Conservation (phyloP, 1,140 invertebrate species). For the Aphelenchoides fujianensis region DNA sequence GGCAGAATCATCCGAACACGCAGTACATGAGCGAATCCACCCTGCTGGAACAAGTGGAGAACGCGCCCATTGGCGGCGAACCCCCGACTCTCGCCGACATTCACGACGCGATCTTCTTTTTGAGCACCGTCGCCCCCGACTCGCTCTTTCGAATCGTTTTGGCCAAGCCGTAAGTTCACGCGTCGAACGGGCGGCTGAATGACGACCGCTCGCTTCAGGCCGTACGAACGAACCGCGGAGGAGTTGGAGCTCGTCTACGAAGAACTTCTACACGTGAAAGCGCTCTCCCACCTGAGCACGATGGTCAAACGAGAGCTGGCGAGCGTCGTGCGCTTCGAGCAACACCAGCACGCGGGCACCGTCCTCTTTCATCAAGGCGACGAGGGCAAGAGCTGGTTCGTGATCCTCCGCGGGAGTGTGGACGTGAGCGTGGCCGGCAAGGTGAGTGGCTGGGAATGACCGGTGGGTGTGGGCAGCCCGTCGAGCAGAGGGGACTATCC, state of each 20-base stretch:
- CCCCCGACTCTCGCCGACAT: slow-evolving; percentile 38
- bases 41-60: slow-evolving; percentile 17
- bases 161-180: slow-evolving; percentile 72
- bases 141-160: slow-evolving; percentile 77
- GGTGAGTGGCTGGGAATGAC: slow-evolving; percentile 52
- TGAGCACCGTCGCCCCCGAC: slow-evolving; percentile 73
- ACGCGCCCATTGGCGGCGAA: slow-evolving; percentile 66
- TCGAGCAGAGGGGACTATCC: not conserved
- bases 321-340: slow-evolving; percentile 77
- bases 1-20: slow-evolving; percentile 63
- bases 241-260: slow-evolving; percentile 82
- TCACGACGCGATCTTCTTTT: slow-evolving; percentile 66
- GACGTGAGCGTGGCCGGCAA: slow-evolving; percentile 82
- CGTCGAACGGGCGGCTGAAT: not conserved
- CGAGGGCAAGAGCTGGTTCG: slow-evolving; percentile 83
- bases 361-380: slow-evolving; percentile 83
- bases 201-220: slow-evolving; percentile 65
- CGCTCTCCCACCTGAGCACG: slow-evolving; percentile 76
- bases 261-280: slow-evolving; percentile 78
- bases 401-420: slow-evolving; percentile 78
- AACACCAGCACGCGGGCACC: slow-evolving; percentile 74
- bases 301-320: slow-evolving; percentile 79
- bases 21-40: slow-evolving; percentile 17
- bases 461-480: not conserved
- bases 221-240: slow-evolving; percentile 73